Evolutionary conservation across 2,888 invertebrate species (phyloP).

Genomic region (Clivina fossor): DNA sequence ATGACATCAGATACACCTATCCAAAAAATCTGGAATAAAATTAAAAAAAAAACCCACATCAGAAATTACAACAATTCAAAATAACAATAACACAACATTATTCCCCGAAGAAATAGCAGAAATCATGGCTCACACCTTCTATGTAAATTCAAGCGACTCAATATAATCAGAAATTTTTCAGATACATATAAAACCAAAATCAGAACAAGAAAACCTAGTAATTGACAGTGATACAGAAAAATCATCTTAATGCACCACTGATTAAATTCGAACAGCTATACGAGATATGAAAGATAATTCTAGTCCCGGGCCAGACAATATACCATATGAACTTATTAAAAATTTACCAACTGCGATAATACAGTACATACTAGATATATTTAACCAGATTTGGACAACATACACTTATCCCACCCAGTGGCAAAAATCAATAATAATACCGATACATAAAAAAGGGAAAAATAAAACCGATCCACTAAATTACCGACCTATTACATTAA

Average conservation of each 20-base stretch:
- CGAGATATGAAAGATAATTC: background rate
- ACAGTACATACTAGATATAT: background rate
- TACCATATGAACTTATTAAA: conserved; percentile 10
- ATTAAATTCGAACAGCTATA: background rate
- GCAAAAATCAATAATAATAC: background rate
- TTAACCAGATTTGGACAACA: conserved; percentile 6
- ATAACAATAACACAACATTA: conserved; percentile 1
- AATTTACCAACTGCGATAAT: background rate
- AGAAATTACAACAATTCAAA: background rate
- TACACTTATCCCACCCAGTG: background rate
- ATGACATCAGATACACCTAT: conserved; percentile 1
- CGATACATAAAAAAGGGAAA: conserved; percentile 5
- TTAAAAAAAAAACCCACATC: too few species aligned
- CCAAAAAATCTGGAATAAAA: conserved; percentile 1
- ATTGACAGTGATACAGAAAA: background rate
- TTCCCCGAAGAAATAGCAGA: conserved; percentile 4
- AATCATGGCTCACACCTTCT: background rate
- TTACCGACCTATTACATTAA: conserved; percentile 7
- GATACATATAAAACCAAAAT: background rate
- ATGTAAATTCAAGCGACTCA: background rate
- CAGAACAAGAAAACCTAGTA: background rate
- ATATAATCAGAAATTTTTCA: background rate
- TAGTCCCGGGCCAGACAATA: conserved; percentile 9
- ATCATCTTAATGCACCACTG: background rate
- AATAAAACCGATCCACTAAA: conserved; percentile 3